Conservation (phyloP, 1,140 invertebrate genomes). For the Nymphalis io region DNA sequence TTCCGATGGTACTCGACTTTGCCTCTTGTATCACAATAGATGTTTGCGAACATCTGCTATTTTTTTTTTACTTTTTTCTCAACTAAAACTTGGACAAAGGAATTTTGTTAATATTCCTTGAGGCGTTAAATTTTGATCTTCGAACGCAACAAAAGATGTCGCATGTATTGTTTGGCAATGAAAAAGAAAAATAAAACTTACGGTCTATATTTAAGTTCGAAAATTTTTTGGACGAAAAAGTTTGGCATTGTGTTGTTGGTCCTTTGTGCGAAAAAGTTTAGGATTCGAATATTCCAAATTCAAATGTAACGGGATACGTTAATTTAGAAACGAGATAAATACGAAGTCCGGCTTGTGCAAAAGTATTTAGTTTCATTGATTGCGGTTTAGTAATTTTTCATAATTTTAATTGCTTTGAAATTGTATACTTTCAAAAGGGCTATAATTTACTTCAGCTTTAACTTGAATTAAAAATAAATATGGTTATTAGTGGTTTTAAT, state of each 20-base stretch:
- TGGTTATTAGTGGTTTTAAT: neutral
- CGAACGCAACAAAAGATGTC: conserved; percentile 45
- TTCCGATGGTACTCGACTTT: conserved; percentile 47
- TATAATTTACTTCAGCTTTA: conserved; percentile 10
- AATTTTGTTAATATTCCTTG: conserved; percentile 46
- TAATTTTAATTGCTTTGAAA: conserved; percentile 48
- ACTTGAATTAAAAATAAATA: neutral
- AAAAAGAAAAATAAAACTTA: conserved; percentile 28
- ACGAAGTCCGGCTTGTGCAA: conserved; percentile 36
- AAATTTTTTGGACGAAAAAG: conserved; percentile 17
- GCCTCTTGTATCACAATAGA: conserved; percentile 44
- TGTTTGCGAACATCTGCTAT: conserved; percentile 54
- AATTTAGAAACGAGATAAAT: conserved; percentile 34
- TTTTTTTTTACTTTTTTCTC: conserved; percentile 40
- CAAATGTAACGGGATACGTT: conserved; percentile 48
- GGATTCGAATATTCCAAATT: conserved; percentile 22
- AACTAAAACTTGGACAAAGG: conserved; percentile 45
- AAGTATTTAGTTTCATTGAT: conserved; percentile 42
- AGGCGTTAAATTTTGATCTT: conserved; percentile 61
- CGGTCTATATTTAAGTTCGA: conserved; percentile 13
- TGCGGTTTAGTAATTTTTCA: conserved; percentile 40
- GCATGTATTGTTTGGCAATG: conserved; percentile 36
- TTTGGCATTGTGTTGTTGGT: conserved; percentile 13
- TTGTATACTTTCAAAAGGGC: conserved; percentile 40
- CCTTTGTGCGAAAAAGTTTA: conserved; percentile 24